Conservation (phyloP, 2,113 vertebrate species). For the Cyanistes caeruleus region DNA sequence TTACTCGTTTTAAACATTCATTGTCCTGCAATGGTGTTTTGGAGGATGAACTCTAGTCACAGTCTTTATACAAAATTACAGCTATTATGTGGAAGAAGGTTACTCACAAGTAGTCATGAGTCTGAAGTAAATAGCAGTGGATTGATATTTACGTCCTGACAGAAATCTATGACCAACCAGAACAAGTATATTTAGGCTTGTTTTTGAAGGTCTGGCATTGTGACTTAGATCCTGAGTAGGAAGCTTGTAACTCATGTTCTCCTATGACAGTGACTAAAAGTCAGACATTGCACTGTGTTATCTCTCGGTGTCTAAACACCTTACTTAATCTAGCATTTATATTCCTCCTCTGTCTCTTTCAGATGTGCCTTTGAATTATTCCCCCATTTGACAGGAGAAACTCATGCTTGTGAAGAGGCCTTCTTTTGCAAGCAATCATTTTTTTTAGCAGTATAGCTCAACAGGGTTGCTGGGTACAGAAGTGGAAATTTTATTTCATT, state of each 20-base stretch:
- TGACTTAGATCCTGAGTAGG: background rate
- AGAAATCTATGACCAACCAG: background rate
- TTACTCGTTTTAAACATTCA: background rate
- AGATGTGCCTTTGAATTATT: slow-evolving; percentile 1
- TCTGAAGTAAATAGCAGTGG: background rate
- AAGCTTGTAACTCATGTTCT: background rate
- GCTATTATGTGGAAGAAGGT: background rate
- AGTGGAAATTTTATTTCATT: background rate
- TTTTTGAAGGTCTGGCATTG: background rate
- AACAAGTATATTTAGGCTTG: background rate
- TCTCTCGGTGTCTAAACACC: background rate
- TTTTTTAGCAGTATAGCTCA: background rate
- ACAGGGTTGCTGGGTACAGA: background rate
- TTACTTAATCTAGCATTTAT: background rate
- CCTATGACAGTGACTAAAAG: background rate
- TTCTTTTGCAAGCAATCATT: background rate
- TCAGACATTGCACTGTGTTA: background rate
- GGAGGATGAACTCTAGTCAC: background rate
- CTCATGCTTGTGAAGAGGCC: background rate
- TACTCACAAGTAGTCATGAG: background rate
- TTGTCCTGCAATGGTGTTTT: background rate
- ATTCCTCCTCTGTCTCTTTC: background rate
- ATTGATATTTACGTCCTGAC: background rate
- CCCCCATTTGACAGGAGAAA: background rate
- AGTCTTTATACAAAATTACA: background rate